Evolutionary conservation across 2,113 vertebrate genomes (phyloP), one percentile per base, ranked within the genome.

Genomic region (Austrofundulus limnaeus): DNA sequence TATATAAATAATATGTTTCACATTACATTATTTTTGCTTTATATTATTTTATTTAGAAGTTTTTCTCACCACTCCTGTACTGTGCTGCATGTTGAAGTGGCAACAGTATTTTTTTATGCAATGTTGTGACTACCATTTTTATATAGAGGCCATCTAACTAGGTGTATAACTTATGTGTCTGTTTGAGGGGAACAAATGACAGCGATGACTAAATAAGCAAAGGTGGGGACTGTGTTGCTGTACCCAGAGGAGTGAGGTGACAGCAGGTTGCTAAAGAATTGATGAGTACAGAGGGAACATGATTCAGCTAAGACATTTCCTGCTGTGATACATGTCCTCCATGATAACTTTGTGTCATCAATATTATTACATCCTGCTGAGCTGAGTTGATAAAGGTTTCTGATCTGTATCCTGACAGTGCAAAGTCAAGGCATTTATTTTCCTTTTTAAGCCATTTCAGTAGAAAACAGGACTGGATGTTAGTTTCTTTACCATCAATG

Each of bases 281-380:
- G 88, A 90, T 90, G 88, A 86, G 80, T 19, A 62, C 80, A 72
- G 72, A 77, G 78, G 76, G 79, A 81, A 87, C 89, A 89, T 87
- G 84, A 83, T 85, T 90, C 83, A 82, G 80, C 87, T 73, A 25
- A 79, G 86, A 87, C 84, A 77, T 73, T 77, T 85, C 86, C 83
- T 62, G 77, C 88, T 84, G 84, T 64, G 84, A 86, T 82, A 87
- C 87, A 86, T 78, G 83, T 85, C 83, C 75, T 73, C 83, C 70
- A 43, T 70, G 83, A 89, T 80, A 78, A 88, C 80, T 86, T 85
- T 66, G 78, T 89, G 88, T 90, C 90, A 93, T 92, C 90, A 92
- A 89, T 91, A 88, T 90, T 83, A 88, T 90, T 82, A 81, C 79
- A 67, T 85, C 84, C 88, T 77, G 79, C 82, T 73, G 84, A 61